Evolutionary conservation across 2,888 invertebrate genomes (phyloP), one percentile per base, ranked within the genome.

Genomic region (Urechis unicinctus): DNA sequence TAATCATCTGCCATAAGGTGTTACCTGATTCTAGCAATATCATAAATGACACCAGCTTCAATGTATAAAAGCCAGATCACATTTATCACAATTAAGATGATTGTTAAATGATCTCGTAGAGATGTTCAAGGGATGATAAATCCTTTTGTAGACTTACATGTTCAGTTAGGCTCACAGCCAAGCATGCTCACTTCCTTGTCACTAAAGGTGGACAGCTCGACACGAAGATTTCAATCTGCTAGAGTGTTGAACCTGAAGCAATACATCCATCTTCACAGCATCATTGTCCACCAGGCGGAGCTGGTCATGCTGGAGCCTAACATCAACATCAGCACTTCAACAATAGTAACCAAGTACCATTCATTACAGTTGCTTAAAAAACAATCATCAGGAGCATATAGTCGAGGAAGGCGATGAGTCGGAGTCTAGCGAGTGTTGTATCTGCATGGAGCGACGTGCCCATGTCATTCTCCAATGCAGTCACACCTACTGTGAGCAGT

Each of bases 371-470:
- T 17, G 9, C 44, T 21, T 44, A 13, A 25, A 9, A 22, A 21
- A 41, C 5, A 9, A 36, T 36, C 36, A 36, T 36, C 36, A 36
- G 36, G 36, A 36, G 55, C 44, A 30, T 45, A 24, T 17, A 54
- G 50, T 25, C 6, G 51, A 28, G n/a, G 52, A 55, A 17, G 25
- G 6, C n/a, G 77, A 77, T 55, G 69, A 77, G 29, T 80, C 45
- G 6, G 44, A 43, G 17, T 22, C 24, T 9, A 52, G 80, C 50
- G 86, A 86, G 69, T 88, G 87, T 68, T 85, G 85, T 68, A 87
- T 88, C 66, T 88, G 88, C 72, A 82, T 87, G 75, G 87, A 88
- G 69, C 77, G 85, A 53, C 82, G 82, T 67, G 84, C 85, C 1
- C 85, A 86, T 71, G 82, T 86, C 29, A 83, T 85, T 60, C 76